Evolutionary conservation across 2,888 invertebrate species (phyloP).

Genomic region (Pycnomerus fuliginosus): DNA sequence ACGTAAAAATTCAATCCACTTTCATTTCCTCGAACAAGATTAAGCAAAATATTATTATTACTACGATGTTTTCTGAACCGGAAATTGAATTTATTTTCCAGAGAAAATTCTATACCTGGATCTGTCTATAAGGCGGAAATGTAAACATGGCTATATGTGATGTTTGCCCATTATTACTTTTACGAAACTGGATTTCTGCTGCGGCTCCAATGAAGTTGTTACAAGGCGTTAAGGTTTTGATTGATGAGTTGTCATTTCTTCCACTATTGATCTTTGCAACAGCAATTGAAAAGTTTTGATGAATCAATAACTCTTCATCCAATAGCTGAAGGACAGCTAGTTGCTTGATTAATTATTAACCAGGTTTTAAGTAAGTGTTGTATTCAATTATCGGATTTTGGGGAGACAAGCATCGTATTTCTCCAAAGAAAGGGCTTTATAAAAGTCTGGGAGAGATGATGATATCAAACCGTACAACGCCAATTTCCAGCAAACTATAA

Average conservation of each 20-base stretch:
- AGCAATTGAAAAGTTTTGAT: no score
- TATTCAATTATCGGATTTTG: no score
- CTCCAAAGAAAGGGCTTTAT: no score
- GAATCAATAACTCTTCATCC: slow-evolving; percentile 12
- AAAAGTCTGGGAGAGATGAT: no score
- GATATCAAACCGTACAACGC: no score
- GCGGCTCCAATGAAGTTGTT: slow-evolving; percentile 8
- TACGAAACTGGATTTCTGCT: neutral
- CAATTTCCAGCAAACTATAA: no score
- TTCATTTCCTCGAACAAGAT: slow-evolving; percentile 18
- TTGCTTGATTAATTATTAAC: no score
- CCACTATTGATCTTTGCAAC: slow-evolving; percentile 22
- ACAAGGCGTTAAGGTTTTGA: slow-evolving; percentile 11
- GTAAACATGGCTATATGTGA: neutral
- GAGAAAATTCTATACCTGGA: no score
- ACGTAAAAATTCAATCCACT: no score
- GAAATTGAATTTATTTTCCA: slow-evolving; percentile 20
- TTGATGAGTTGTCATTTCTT: slow-evolving; percentile 24
- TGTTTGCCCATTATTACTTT: neutral
- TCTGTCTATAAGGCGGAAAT: slow-evolving; percentile 1
- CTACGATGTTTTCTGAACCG: slow-evolving; percentile 8
- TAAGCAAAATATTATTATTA: slow-evolving; percentile 19
- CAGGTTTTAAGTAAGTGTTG: no score
- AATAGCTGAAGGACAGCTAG: slow-evolving; percentile 18
- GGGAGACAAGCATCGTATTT: no score